Base-by-base conservation (phyloP, 2,888 invertebrate species). In the Heliconius hortense region DNA sequence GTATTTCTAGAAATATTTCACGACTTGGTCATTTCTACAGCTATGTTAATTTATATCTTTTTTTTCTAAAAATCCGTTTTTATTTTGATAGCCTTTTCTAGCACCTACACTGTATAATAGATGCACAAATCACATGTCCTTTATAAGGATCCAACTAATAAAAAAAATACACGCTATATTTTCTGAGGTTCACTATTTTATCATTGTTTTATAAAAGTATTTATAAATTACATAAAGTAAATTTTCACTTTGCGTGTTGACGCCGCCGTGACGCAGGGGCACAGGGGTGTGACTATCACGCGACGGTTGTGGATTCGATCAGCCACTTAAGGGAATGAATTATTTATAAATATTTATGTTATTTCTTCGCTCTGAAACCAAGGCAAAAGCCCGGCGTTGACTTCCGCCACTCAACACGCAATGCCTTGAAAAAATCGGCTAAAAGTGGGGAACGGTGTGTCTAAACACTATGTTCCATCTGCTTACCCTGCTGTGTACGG, bases 81-180 rank as follows among this genome's bases (percentile, higher is more conserved):
- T 26, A 35, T 43, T 35, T 56, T 72, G 31, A 59, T 24, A 62
- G 21, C 53, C n/a, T 62, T 72, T 31, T 63, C 35, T 63, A 24
- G 69, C 76, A 72, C 77, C 74, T 74, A 78, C 82, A 82, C 80
- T 83, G 83, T 84, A 84, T 73, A 76, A 81, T 81, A 83, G 77
- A 59, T 59, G 76, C 75, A 72, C 75, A 48, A n/a, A 69, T 31
- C 8, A 53, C 56, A 35, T n/a, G 15, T 11, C 13, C 21, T n/a
- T 53, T n/a, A 28, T 18, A 43, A 15, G 15, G 21, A 35, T 15
- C n/a, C 10, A 24, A 66, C 13, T 13, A 24, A 2, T 39, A 7
- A 7, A 21, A n/a, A 53, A 18, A n/a, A 56, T 39, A 39, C 24
- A 39, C n/a, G 11, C 24, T 15, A 0, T 24, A 59, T 26, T 60